Conservation (phyloP, 1,140 invertebrate species). For the Cyphomyrmex costatus region DNA sequence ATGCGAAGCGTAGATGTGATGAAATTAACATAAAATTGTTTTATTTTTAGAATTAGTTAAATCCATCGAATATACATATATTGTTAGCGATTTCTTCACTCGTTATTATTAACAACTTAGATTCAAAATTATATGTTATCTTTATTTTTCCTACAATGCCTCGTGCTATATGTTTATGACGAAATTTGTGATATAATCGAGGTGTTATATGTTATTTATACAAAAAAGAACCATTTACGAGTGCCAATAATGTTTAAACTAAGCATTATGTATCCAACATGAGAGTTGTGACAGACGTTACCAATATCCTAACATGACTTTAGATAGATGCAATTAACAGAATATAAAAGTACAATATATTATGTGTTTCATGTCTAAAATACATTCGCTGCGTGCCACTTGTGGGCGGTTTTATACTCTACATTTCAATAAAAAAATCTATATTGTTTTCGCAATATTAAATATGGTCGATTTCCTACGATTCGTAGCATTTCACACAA, state of each 20-base stretch:
- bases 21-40: background rate
- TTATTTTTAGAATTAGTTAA: background rate
- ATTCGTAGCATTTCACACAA: too few species aligned
- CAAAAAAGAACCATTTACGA: conserved; percentile 2
- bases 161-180: conserved; percentile 12
- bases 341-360: too few species aligned
- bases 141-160: background rate
- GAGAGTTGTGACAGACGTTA: background rate
- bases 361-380: too few species aligned
- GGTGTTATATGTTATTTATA: too few species aligned
- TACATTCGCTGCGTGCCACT: too few species aligned
- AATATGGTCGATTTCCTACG: too few species aligned
- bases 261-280: conserved; percentile 1
- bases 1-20: background rate
- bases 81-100: background rate
- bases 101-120: background rate
- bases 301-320: conserved; percentile 2
- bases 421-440: too few species aligned
- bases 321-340: background rate
- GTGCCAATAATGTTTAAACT: conserved; percentile 13
- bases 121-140: background rate
- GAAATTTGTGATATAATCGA: conserved; percentile 41
- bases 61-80: background rate
- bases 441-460: too few species aligned
- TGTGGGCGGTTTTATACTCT: too few species aligned